Percentiles rank a stretch among this genome's conserved stretches.
phyloP scores from a whole-genome alignment of 1,140 invertebrate species.

The Notospermus geniculatus region DNA sequence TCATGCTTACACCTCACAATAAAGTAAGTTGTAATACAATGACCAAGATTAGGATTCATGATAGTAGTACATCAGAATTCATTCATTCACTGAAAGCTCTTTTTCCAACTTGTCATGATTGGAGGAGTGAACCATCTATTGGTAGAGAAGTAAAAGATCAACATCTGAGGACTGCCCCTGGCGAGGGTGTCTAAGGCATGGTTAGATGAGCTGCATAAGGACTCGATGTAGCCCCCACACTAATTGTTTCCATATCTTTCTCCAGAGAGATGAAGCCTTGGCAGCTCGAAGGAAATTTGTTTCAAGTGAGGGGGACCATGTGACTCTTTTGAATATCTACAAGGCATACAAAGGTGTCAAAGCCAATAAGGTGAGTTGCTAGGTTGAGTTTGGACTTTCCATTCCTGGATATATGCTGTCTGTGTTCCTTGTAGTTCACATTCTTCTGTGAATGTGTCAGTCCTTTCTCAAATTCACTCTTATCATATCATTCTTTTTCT shows the following conservation, averaged over 20 bases:
- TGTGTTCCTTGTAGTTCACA: background rate
- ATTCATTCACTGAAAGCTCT: too few relatives aligned
- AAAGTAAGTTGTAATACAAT: conserved; percentile 41
- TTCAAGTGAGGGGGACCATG: conserved; percentile 85
- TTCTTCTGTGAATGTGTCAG: conserved; percentile 1
- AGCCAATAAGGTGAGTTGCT: conserved; percentile 67
- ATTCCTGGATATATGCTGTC: background rate
- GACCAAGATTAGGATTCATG: too few relatives aligned
- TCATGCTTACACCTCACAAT: conserved; percentile 59
- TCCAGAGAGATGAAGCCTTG: conserved; percentile 67
- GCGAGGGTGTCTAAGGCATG: background rate
- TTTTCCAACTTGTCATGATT: too few relatives aligned
- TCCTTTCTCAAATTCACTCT: too few relatives aligned
- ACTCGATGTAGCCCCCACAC: background rate
- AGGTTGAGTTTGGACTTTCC: too few relatives aligned
- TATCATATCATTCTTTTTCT: conserved; percentile 34
- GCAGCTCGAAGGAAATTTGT: conserved; percentile 72
- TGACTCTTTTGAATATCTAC: conserved; percentile 88
- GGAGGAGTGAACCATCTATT: too few relatives aligned
- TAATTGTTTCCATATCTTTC: conserved; percentile 15
- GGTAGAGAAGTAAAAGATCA: background rate
- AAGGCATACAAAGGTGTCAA: conserved; percentile 69
- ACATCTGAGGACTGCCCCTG: background rate
- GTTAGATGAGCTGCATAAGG: background rate
- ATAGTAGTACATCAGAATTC: too few relatives aligned